Evolutionary conservation across 1,140 invertebrate genomes (phyloP), one percentile per base, ranked within the genome.

Genomic region (Brachionus rubens): DNA sequence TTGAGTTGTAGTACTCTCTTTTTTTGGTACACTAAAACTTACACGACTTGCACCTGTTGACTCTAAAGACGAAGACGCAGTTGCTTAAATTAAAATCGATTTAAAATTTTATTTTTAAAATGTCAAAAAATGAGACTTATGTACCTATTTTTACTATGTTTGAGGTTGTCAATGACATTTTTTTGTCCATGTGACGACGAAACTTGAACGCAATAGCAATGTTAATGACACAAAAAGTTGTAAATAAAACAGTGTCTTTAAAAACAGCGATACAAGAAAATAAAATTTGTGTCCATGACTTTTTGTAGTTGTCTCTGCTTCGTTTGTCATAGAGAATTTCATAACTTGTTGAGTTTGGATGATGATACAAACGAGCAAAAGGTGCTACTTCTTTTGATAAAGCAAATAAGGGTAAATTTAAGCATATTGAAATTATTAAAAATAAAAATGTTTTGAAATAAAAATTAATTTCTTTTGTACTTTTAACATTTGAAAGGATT

Each of bases 211-310:
- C 59, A 19, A 65, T 65, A 3, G 40, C 36, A 24, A 65, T 65
- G 19, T 65, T 65, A 9, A 65, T 65, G n/a, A 16, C 40, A 43
- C 59, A 65, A 65, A 65, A 65, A 16, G 36, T 41, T 26, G 19
- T 65, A 12, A 65, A 65, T 12, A 65, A 43, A 12, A 43, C 19
- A n/a, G 59, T 36, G 6, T 65, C 59, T 65, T 65, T 65, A 21
- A 65, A 16, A 43, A 65, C 36, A 43, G 40, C 24, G 19, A 43
- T 65, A 24, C 14, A 12, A 16, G 59, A 41, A 21, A 65, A 24
- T 19, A 43, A 2, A 10, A 65, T 65, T 43, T 36, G 36, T 3
- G 43, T 28, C 59, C 59, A 65, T 24, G n/a, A 7, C 7, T 24
- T 43, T 65, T 41, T 65, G 24, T 24, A 65, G 5, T 5, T 43